These are phyloP conservation scores for Brachionus calyciflorus DNA, from an alignment of 1,140 invertebrate species.

Conservation along the genomic window DNA sequence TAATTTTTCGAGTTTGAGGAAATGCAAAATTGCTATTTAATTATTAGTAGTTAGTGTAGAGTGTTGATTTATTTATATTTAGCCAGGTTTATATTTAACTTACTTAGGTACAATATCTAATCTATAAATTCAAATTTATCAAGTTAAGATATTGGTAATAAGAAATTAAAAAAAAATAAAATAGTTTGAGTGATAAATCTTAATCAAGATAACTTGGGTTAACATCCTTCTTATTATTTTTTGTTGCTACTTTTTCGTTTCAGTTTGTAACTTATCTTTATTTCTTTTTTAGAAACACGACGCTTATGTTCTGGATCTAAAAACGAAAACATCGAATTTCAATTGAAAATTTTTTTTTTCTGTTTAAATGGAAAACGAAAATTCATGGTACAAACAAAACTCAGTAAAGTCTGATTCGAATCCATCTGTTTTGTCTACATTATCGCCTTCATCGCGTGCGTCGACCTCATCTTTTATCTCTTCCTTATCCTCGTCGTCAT, in stretches of 20 bases:
- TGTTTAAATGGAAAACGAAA: constrained; percentile 31
- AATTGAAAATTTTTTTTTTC: neutral
- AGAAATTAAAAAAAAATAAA: neutral
- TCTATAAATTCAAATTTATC: constrained; percentile 43
- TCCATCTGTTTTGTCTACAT: neutral
- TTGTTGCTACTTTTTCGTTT: neutral
- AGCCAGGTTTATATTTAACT: neutral
- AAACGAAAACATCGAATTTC: neutral
- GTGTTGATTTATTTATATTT: constrained; percentile 5
- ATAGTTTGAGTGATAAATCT: constrained; percentile 12
- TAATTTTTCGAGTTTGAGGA: neutral
- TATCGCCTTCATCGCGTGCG: constrained; percentile 19
- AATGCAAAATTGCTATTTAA: constrained; percentile 21
- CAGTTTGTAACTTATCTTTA: neutral
- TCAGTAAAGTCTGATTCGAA: constrained; percentile 28
- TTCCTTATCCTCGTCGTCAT: neutral
- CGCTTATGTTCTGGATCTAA: neutral
- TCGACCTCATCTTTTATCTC: neutral
- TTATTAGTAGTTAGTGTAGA: neutral
- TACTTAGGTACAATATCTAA: constrained; percentile 33
- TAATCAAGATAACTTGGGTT: constrained; percentile 8
- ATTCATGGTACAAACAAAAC: constrained; percentile 34
- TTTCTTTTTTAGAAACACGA: neutral
- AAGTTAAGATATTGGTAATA: neutral
- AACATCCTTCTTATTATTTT: neutral